Evolutionary conservation across 1,140 invertebrate species (phyloP).

Genomic region (Rhynchophorus ferrugineus): DNA sequence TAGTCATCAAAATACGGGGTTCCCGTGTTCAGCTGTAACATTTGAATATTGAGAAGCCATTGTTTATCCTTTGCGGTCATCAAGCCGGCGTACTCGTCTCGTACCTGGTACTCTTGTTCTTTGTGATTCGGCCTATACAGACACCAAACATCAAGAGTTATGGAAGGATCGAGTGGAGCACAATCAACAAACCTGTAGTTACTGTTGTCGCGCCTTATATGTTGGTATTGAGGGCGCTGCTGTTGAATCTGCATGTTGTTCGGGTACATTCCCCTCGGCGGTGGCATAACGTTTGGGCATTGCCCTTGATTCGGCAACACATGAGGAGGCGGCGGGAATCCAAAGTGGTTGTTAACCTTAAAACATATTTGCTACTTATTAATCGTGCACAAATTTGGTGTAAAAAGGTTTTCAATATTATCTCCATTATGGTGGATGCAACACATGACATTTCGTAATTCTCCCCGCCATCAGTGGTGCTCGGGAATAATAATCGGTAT

Average conservation of each 20-base stretch:
- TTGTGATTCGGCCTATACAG: slow-evolving; percentile 8
- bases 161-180: no score
- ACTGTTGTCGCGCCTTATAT: slow-evolving; percentile 19
- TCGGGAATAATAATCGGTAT: no score
- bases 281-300: slow-evolving; percentile 28
- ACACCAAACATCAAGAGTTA: no score
- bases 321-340: slow-evolving; percentile 33
- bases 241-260: neutral
- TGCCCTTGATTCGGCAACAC: slow-evolving; percentile 25
- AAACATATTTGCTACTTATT: slow-evolving; percentile 7
- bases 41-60: slow-evolving; percentile 88
- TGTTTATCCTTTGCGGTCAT: slow-evolving; percentile 90
- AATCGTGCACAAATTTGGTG: neutral
- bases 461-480: no score
- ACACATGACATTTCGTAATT: no score
- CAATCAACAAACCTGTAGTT: slow-evolving; percentile 14
- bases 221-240: slow-evolving; percentile 28
- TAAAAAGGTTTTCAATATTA: no score
- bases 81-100: slow-evolving; percentile 78
- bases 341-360: slow-evolving; percentile 30
- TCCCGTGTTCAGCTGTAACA: slow-evolving; percentile 78
- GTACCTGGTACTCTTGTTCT: slow-evolving; percentile 9
- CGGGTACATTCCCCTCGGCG: slow-evolving; percentile 11
- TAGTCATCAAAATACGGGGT: slow-evolving; percentile 82
- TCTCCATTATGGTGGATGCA: no score